Base-by-base conservation (phyloP, 2,888 invertebrate genomes). In the Hemistola chrysoprasaria region DNA sequence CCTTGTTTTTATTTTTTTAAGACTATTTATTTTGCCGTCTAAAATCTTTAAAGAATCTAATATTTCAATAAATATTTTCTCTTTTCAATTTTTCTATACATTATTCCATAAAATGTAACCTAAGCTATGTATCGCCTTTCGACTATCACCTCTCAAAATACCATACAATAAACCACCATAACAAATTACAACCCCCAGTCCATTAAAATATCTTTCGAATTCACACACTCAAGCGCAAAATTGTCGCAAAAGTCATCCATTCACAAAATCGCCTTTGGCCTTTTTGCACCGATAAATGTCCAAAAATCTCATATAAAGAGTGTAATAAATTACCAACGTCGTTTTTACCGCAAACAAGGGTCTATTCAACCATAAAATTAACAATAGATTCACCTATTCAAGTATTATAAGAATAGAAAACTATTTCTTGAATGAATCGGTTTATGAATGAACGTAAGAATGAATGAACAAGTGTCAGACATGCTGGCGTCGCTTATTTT, bases 331-430 rank as follows among this genome's bases (percentile, higher is more conserved):
- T 65, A 67, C 40, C 40, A 44, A 50, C 58, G 56, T 55, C 53
- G 61, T 55, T 62, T 59, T 57, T 45, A 64, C 70, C 70, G 58
- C 69, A 71, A 69, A 61, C 63, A 60, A 56, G 56, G 50, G 32
- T 39, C 46, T 31, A 40, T 50, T 46, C 25, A 44, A 48, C 50
- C 56, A 56, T 56, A 50, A 53, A 51, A 44, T 37, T 39, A 4
- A 54, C 54, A 54, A 54, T 42, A 38, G 46, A 7, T 30, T n/a
- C 8, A 29, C 27, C 54, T 55, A 62, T 58, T 50, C 40, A 32
- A 11, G 11, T 22, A 11, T 37, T 37, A 16, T 21, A 58, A 48
- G 26, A 60, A 40, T 48, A 21, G 44, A 47, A 56, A n/a, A n/a
- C 11, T 30, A 3, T 34, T 40, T 26, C 16, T 22, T 48, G 50